These are phyloP conservation scores for Montipora sp. DNA, from an alignment of 64 coral and sea anemone species.

Conservation along the genomic window DNA sequence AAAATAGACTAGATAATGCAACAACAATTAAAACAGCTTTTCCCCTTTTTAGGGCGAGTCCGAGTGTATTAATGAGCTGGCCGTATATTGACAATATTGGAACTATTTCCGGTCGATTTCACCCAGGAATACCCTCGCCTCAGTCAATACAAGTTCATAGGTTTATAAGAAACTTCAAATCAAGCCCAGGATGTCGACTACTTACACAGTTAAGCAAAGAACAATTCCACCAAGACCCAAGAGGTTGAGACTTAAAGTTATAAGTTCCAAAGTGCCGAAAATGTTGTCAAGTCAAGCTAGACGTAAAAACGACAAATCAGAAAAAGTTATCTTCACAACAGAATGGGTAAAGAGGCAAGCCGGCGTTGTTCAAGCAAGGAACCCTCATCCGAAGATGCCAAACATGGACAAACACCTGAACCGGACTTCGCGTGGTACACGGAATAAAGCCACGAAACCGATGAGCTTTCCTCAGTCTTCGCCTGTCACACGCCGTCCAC, in stretches of 20 bases:
- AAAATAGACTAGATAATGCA: not conserved
- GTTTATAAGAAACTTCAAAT: not conserved
- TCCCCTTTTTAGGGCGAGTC: not conserved
- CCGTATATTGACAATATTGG: too few relatives aligned
- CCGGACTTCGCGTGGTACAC: not conserved
- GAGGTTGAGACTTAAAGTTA: not conserved
- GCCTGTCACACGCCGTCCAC: too few relatives aligned
- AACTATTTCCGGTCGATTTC: not conserved
- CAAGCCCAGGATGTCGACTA: not conserved
- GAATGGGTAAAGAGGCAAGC: not conserved
- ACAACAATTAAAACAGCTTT: not conserved
- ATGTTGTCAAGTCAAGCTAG: not conserved
- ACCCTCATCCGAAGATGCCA: not conserved
- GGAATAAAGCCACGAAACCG: not conserved
- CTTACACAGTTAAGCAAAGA: not conserved
- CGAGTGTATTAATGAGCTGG: not conserved
- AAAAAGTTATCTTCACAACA: not conserved
- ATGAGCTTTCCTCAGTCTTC: too few relatives aligned
- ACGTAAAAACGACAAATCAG: not conserved
- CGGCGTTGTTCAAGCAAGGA: not conserved
- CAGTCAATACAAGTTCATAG: not conserved
- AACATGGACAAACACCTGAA: not conserved
- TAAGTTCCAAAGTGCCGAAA: slow-evolving; percentile 16
- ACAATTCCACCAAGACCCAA: not conserved
- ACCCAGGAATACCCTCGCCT: not conserved